These are phyloP conservation scores for Daboia siamensis DNA, from an alignment of 2,113 vertebrate species.

Conservation along the genomic window DNA sequence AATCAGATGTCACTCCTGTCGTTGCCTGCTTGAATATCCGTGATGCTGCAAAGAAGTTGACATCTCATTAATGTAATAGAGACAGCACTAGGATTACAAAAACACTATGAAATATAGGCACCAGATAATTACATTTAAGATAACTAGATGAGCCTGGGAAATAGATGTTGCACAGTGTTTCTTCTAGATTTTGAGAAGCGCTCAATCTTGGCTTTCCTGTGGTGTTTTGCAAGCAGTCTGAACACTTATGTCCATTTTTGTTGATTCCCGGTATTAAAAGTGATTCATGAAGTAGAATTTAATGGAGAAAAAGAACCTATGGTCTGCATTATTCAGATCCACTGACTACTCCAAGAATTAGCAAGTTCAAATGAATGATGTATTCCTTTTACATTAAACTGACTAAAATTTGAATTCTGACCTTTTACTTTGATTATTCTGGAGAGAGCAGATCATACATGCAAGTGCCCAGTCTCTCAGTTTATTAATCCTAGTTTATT, in stretches of 20 bases:
- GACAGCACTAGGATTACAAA: constrained; percentile 43
- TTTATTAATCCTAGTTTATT: background rate
- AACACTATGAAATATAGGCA: constrained; percentile 53
- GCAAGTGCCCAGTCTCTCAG: background rate
- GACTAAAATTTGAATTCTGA: background rate
- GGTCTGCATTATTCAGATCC: background rate
- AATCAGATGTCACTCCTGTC: background rate
- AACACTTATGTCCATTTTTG: background rate
- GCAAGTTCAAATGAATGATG: background rate
- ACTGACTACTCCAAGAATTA: background rate
- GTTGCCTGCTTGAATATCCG: constrained; percentile 56
- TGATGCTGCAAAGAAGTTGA: constrained; percentile 33
- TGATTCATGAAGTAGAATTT: accelerated
- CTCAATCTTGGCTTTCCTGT: background rate
- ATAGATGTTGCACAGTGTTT: constrained; percentile 24
- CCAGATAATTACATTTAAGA: constrained; percentile 55
- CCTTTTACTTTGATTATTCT: background rate
- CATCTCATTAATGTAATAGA: constrained; percentile 47
- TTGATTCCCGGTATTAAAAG: background rate
- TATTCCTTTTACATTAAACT: background rate
- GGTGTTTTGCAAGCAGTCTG: background rate
- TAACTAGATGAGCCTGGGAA: constrained; percentile 28
- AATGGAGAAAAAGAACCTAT: accelerated
- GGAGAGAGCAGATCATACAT: background rate
- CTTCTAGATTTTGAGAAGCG: constrained; percentile 19